Evolutionary conservation across 2,113 vertebrate species (phyloP), one percentile per base, ranked within the genome.

Genomic region (Mellivora capensis): DNA sequence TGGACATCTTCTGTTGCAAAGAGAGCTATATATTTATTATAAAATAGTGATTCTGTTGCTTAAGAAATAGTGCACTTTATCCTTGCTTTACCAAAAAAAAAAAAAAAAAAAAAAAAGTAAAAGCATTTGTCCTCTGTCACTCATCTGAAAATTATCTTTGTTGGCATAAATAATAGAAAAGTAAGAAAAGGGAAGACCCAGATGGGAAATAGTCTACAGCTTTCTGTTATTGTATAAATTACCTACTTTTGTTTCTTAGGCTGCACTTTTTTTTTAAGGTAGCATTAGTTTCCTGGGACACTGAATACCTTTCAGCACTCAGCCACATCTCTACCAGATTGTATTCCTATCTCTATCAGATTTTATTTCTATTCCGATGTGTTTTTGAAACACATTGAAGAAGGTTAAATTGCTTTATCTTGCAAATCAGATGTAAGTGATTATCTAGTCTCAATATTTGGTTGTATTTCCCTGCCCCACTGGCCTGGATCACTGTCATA

Each of bases 31-130:
- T 89, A 71, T 84, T 96, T 95, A 77, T 79, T 82, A 69, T 49
- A 94, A 94, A 97, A 95, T 23, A 72, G 62, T 14, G 82, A 86
- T 93, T 91, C 7, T 61, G 52, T 82, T 94, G 67, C 39, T 96
- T 92, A 47, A 92, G 77, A 91, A 96, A 94, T 14, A 84, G 18
- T 64, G 6, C 4, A 39, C 4, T 91, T 87, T 85, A 62, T 64
- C 52, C 20, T 92, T 85, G 21, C 49, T 96, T 95, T 85, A 52
- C 18, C 17, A 69, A 52, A 84, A 34, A 49, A 67, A 52, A 84
- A 29, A 47, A 87, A 97, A 94, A 49, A 47, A 67, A 52, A 84
- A 29, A 47, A 47, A 87, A 97, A 94, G 47, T 11, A 79, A 79
- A 49, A 79, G 34, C 72, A 82, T 82, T 94, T 72, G 71, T 44